Conservation (phyloP, 2,888 invertebrate species). For the Callyntrura guangdongensis region DNA sequence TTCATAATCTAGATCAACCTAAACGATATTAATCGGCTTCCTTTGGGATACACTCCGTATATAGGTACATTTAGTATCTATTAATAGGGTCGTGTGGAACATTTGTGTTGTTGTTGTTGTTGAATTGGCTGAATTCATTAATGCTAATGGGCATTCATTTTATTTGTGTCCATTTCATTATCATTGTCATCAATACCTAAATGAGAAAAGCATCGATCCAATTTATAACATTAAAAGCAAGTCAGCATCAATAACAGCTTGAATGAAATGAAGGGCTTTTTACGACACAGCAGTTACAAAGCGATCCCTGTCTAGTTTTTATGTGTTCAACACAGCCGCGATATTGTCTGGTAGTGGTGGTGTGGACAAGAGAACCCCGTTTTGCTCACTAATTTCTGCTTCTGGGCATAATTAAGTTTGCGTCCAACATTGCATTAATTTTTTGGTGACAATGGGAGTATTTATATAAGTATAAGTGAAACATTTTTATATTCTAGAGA, state of each 20-base stretch:
- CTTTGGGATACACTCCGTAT: background rate
- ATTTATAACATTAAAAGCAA: background rate
- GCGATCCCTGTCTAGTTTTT: background rate
- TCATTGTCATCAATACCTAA: constrained; percentile 6
- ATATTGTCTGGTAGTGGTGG: background rate
- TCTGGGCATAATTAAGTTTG: background rate
- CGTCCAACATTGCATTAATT: background rate
- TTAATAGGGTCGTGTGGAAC: background rate
- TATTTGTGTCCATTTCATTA: constrained; percentile 12
- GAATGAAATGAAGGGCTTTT: background rate
- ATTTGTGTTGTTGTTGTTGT: background rate
- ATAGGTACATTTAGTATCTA: background rate
- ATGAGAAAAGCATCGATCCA: background rate
- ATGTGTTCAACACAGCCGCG: constrained; percentile 4
- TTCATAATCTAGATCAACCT: background rate
- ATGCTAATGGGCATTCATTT: constrained; percentile 34
- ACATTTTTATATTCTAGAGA: background rate
- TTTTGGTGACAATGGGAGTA: background rate
- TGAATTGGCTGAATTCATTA: constrained; percentile 10
- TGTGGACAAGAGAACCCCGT: constrained; percentile 10
- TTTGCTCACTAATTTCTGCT: constrained; percentile 28
- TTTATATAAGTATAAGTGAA: background rate
- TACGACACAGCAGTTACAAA: too few species aligned
- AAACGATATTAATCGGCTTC: background rate
- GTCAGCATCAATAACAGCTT: background rate